Evolutionary conservation across 2,888 invertebrate genomes (phyloP).

Genomic region (Metellina segmentata): DNA sequence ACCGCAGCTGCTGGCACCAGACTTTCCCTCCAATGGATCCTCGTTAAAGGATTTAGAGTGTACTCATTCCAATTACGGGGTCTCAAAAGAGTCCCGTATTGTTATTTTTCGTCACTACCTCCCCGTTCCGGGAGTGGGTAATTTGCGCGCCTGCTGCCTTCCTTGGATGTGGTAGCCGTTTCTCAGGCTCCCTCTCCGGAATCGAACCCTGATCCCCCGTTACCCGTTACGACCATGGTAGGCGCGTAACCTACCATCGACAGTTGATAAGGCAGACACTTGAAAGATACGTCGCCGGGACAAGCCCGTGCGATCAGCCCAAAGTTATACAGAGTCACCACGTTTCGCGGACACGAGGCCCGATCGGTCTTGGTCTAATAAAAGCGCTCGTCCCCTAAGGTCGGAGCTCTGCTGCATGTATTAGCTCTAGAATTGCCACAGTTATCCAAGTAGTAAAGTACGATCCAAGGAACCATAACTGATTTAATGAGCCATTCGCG

Average conservation of each 20-base stretch:
- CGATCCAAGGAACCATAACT: constrained; percentile 59
- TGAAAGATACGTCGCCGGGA: constrained; percentile 78
- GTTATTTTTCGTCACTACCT: too few relatives aligned
- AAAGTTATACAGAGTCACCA: constrained; percentile 72
- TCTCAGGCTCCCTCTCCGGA: constrained; percentile 88
- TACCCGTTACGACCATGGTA: constrained; percentile 87
- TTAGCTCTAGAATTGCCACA: constrained; percentile 87
- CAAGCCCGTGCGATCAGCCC: constrained; percentile 72
- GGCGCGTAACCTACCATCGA: constrained; percentile 85
- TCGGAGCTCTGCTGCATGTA: constrained; percentile 84
- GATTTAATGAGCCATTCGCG: too few relatives aligned
- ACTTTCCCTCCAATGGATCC: constrained; percentile 86
- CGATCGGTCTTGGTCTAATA: too few relatives aligned
- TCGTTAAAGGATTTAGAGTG: constrained; percentile 85
- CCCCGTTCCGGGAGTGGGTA: too few relatives aligned
- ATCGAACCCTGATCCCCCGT: constrained; percentile 89
- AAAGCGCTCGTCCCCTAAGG: too few relatives aligned
- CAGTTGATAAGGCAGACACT: constrained; percentile 81
- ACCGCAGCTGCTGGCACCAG: constrained; percentile 86
- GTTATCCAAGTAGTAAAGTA: constrained; percentile 83
- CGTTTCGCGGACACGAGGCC: too few relatives aligned
- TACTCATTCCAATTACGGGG: constrained; percentile 84
- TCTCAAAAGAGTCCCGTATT: too few relatives aligned
- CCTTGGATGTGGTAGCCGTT: constrained; percentile 87
- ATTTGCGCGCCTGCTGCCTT: too few relatives aligned